Percentiles rank a stretch among this genome's conserved stretches.
Conservation (phyloP, 1,140 invertebrate species). For the Pachypsylla venusta region DNA sequence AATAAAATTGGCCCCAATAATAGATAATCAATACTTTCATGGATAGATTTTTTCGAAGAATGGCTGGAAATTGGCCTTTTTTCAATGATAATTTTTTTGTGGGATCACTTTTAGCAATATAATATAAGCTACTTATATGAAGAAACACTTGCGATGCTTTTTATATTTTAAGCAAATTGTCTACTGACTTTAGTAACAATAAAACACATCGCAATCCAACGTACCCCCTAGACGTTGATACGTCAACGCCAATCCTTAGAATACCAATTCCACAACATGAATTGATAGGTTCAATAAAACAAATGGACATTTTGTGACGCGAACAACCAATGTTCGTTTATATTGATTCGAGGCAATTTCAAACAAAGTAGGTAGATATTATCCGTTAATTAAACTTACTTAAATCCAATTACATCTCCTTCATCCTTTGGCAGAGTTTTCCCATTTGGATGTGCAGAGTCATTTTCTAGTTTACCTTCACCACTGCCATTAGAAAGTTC, state of each 20-base stretch:
- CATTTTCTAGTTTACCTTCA: constrained; percentile 4
- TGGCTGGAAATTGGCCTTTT: neutral
- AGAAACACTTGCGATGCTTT: neutral
- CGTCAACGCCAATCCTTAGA: neutral
- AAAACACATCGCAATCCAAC: too few relatives aligned
- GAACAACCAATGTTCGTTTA: neutral
- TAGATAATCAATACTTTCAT: too few relatives aligned
- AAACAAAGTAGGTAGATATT: neutral
- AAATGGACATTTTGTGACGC: too few relatives aligned
- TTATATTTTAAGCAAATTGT: neutral
- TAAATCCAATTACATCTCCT: neutral
- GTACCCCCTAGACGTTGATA: neutral
- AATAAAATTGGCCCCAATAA: neutral
- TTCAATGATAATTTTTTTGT: neutral
- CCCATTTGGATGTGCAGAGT: neutral
- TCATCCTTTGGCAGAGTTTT: neutral
- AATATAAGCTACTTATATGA: neutral
- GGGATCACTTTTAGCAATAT: neutral
- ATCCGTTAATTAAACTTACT: neutral
- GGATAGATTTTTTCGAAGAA: neutral
- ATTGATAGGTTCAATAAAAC: too few relatives aligned
- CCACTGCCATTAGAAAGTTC: neutral
- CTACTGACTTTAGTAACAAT: neutral
- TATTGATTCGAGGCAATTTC: neutral
- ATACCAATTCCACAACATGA: too few relatives aligned